A percentile compares a stretch with the other conserved stretches of the same genome.
Conservation (phyloP, 2,888 invertebrate genomes). For the Adineta ricciae region DNA sequence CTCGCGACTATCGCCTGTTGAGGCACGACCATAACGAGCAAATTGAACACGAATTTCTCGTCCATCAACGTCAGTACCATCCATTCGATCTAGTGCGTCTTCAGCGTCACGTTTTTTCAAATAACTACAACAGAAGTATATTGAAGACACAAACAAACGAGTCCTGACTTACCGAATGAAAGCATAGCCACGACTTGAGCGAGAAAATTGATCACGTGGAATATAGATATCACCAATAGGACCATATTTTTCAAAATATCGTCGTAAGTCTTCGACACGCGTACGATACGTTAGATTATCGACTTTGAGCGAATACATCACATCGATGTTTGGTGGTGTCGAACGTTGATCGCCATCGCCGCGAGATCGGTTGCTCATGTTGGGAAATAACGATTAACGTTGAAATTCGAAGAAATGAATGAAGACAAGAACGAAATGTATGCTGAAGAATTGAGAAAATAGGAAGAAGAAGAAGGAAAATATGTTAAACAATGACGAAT, state of each 20-base stretch:
- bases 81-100: slow-evolving; percentile 90
- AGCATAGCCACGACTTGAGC: slow-evolving; percentile 82
- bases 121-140: slow-evolving; percentile 53
- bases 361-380: neutral
- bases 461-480: neutral
- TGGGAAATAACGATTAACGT: neutral
- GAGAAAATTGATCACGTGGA: slow-evolving; percentile 80
- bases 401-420: neutral
- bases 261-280: slow-evolving; percentile 81
- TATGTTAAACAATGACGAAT: neutral
- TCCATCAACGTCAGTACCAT: slow-evolving; percentile 89
- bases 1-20: slow-evolving; percentile 3
- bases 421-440: too few species aligned
- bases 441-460: neutral
- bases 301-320: slow-evolving; percentile 91
- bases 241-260: slow-evolving; percentile 68
- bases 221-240: slow-evolving; percentile 99
- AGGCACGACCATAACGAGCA: slow-evolving; percentile 78
- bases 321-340: slow-evolving; percentile 42
- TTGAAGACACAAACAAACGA: neutral
- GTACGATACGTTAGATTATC: slow-evolving; percentile 95
- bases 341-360: slow-evolving; percentile 36
- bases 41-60: slow-evolving; percentile 91
- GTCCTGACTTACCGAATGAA: slow-evolving; percentile 64
- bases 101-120: slow-evolving; percentile 95